A percentile compares a stretch with the other conserved stretches of the same genome.
These are phyloP conservation scores for Alaudala cheleensis DNA, from an alignment of 2,113 vertebrate genomes.

Conservation along the genomic window DNA sequence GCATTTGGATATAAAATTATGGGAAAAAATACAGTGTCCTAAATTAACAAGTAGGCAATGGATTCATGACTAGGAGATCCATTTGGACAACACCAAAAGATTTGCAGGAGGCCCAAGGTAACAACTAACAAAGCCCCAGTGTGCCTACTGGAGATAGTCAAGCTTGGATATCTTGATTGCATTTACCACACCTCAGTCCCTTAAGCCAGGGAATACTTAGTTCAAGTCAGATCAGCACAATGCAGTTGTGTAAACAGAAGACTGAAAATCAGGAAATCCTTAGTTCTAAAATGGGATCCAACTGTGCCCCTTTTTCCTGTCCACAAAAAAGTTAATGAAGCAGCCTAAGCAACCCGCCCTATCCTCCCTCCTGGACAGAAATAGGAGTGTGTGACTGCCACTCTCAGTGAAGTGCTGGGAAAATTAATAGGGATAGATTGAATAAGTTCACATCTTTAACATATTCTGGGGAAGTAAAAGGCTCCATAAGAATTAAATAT, in stretches of 20 bases:
- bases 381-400: background rate
- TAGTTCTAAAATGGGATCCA: constrained; percentile 44
- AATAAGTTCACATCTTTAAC: background rate
- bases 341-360: background rate
- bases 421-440: background rate
- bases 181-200: background rate
- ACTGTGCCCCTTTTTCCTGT: constrained; percentile 34
- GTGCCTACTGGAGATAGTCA: background rate
- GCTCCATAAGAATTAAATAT: background rate
- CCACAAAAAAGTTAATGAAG: constrained; percentile 56
- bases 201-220: background rate
- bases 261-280: constrained; percentile 43
- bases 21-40: background rate
- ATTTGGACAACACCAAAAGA: background rate
- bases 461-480: background rate
- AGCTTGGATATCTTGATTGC: background rate
- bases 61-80: background rate
- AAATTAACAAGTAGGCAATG: background rate
- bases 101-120: background rate
- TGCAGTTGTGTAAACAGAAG: constrained; percentile 36
- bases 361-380: background rate
- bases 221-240: constrained; percentile 1
- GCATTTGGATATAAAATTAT: background rate
- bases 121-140: background rate
- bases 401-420: background rate